Base-by-base conservation (phyloP, 2,888 invertebrate genomes). In the Torymus auratus region DNA sequence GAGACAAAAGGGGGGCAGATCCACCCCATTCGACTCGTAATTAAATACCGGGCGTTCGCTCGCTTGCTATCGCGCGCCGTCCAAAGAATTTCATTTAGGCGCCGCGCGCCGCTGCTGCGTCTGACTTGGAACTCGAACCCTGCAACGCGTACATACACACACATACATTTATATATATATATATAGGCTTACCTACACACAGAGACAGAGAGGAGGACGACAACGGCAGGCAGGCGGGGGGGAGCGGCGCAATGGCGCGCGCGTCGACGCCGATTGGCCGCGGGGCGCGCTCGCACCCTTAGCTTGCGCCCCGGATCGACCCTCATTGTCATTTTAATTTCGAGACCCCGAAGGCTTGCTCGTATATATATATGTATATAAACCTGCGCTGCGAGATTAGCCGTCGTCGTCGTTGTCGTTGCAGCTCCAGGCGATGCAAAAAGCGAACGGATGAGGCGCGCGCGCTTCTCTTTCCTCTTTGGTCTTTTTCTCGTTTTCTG, bases 251-350 rank as follows among this genome's bases (percentile, higher is more conserved):
- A 86, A 89, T 89, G 89, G 90, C 89, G 78, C 78, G 65, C 15
- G 87, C 78, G 58, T 77, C 83, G 85, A 81, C 85, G 85, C 85
- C 86, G 90, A 90, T 91, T 90, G 90, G 90, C 84, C 86, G 87
- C 73, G 85, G 84, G 86, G 83, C 85, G 85, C 41, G 11, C 77
- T 58, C 76, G 70, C 77, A 72, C 77, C 81, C 81, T 70, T 70
- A 73, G 78, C 71, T 28, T 28, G 28, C 28, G 28, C 28, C 28
- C 60, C 77, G 77, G 80, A 64, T 78, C 75, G 77, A 77, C 50
- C 67, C 88, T 89, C 88, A 88, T 91, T 91, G 91, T 90, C 90
- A 91, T 90, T 90, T 89, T 90, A 89, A 91, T 90, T 89, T 89
- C 88, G 88, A 89, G 55, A 53, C 58, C 87, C 88, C 87, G 60